Conservation (phyloP, 2,113 vertebrate genomes). For the Dicaeum eximium region DNA sequence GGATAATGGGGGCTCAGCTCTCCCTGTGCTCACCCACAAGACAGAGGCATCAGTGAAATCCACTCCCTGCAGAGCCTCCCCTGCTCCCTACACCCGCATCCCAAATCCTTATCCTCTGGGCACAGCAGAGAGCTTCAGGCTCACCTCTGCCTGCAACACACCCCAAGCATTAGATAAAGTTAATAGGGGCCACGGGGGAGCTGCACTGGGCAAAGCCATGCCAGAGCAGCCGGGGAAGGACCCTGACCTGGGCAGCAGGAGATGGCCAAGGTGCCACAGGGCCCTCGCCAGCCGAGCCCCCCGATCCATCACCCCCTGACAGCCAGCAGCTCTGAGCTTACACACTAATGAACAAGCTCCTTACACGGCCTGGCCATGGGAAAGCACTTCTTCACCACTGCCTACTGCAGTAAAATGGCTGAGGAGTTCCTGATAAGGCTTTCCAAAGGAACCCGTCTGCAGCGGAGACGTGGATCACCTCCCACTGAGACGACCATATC, state of each 20-base stretch:
- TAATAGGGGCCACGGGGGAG: accelerated
- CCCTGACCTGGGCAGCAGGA: not conserved
- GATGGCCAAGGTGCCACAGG: accelerated
- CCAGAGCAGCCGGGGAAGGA: not conserved
- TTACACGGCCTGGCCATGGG: not conserved
- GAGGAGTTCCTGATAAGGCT: not conserved
- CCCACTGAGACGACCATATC: not conserved
- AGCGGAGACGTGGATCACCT: not conserved
- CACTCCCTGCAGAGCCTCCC: not conserved
- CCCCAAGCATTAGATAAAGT: not conserved
- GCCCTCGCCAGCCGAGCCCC: not conserved
- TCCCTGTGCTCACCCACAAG: not conserved
- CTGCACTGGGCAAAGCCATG: accelerated
- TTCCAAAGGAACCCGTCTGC: not conserved
- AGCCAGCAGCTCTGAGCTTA: not conserved
- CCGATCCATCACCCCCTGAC: accelerated
- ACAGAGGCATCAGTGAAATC: not conserved
- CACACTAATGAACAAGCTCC: not conserved
- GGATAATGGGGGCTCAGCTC: not conserved
- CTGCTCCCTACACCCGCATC: not conserved
- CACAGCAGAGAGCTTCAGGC: not conserved
- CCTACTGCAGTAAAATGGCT: not conserved
- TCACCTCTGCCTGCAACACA: not conserved
- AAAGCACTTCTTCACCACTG: not conserved
- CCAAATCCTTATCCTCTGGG: not conserved